A percentile compares a stretch with the other conserved stretches of the same genome.
phyloP scores from a whole-genome alignment of 1,140 invertebrate genomes.

The Kradibia gibbosae region DNA sequence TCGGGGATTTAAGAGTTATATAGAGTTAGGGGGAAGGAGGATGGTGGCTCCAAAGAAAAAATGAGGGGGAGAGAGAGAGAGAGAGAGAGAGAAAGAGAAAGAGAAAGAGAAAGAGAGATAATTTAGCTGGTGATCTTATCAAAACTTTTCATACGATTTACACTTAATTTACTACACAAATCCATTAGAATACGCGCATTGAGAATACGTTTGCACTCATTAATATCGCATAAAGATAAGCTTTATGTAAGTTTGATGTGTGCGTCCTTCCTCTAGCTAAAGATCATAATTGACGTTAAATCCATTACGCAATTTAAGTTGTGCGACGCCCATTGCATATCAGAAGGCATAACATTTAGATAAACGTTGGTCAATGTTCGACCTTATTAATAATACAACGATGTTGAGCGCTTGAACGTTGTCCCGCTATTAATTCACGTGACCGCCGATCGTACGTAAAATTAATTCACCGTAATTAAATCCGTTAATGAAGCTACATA shows the following conservation, averaged over 20 bases:
- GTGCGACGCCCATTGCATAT: not conserved
- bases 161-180: slow-evolving; percentile 1
- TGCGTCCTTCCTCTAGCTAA: not conserved
- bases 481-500: not conserved
- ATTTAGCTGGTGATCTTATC: slow-evolving; percentile 20
- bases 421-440: not conserved
- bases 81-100: not conserved
- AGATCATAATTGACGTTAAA: not conserved
- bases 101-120: not conserved
- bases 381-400: not conserved
- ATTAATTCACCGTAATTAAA: not conserved
- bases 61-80: too few relatives aligned
- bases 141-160: slow-evolving; percentile 2
- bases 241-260: not conserved
- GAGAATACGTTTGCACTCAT: slow-evolving; percentile 8
- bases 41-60: too few relatives aligned
- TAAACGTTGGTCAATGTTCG: too few relatives aligned
- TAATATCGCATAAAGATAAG: not conserved
- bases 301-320: not conserved
- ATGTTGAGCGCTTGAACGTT: not conserved
- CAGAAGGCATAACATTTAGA: not conserved
- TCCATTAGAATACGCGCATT: slow-evolving; percentile 28
- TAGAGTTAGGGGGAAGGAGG: too few relatives aligned
- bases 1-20: too few relatives aligned
- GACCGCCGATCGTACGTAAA: not conserved